A percentile compares a stretch with the other conserved stretches of the same genome.
Conservation (phyloP, 2,113 vertebrate genomes). For the human (Homo sapiens) region GRCh38 chr5:153010001-153010500, state of each 20-base stretch:
- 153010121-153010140: neutral
- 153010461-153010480: conserved; percentile 86
- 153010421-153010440: conserved; percentile 84
- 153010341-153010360: conserved; percentile 88
- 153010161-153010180: conserved; percentile 72
- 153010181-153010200: conserved; percentile 70
- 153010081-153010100: neutral
- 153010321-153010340: conserved; percentile 86
- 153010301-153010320: conserved; percentile 83
- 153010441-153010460: conserved; percentile 83
- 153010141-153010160: neutral
- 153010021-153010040: neutral
- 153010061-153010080: neutral
- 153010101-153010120: neutral
- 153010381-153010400: conserved; percentile 88
- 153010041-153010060: neutral
- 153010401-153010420: conserved; percentile 89
- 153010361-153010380: conserved; percentile 86
- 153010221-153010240: conserved; percentile 81
- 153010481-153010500: conserved; percentile 79
- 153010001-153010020: neutral
- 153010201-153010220: conserved; percentile 73
- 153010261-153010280: conserved; percentile 80
- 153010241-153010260: conserved; percentile 70
- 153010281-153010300: conserved; percentile 80